A percentile compares a stretch with the other conserved stretches of the same genome.
phyloP scores from a whole-genome alignment of 2,797 vertebrate genomes.

The Allobates femoralis region DNA sequence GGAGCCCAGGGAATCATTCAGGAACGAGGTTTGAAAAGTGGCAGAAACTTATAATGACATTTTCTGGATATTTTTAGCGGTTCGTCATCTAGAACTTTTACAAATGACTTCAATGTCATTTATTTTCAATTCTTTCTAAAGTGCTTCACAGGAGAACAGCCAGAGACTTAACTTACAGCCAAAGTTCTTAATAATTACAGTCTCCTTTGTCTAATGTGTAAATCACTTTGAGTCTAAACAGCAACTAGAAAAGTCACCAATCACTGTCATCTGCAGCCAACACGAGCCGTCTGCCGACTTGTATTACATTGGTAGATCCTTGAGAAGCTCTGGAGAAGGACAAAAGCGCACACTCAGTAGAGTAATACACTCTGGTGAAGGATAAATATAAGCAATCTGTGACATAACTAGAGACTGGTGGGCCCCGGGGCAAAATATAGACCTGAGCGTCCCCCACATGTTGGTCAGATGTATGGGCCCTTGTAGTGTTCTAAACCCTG shows the following conservation, averaged over 20 bases:
- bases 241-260: not conserved
- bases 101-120: not conserved
- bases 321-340: too few species aligned
- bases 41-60: not conserved
- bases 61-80: not conserved
- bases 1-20: too few species aligned
- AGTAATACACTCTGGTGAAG: too few species aligned
- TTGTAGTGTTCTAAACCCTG: too few species aligned
- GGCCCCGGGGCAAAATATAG: too few species aligned
- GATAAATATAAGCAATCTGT: too few species aligned
- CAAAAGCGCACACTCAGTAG: too few species aligned
- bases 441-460: too few species aligned
- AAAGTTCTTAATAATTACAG: not conserved
- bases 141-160: not conserved
- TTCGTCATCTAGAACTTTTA: not conserved
- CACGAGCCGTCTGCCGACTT: not conserved
- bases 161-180: not conserved
- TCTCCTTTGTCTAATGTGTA: not conserved
- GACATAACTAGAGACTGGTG: too few species aligned
- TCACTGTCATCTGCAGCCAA: not conserved
- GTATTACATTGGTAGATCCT: not conserved
- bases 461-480: too few species aligned
- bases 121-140: not conserved
- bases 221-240: slow-evolving; percentile 4
- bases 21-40: not conserved